Base-by-base conservation (phyloP, 2,797 vertebrate species). In the Melanotaenia pygmaea region DNA sequence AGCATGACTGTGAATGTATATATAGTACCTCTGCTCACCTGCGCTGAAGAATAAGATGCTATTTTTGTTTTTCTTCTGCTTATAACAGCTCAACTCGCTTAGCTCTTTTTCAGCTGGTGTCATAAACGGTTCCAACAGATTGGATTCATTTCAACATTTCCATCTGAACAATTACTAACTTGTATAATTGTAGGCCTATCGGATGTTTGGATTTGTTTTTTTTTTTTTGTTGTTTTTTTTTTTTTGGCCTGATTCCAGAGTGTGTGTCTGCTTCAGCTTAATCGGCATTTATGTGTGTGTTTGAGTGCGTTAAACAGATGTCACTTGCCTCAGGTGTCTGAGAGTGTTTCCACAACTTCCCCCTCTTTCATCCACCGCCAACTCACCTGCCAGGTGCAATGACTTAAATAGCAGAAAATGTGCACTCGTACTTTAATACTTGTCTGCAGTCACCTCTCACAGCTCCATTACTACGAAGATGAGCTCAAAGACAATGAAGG, bases 311-410 rank as follows among this genome's bases (percentile, higher is more conserved):
- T 80, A 82, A 91, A 72, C 80, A 92, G 86, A 91, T 91, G 79
- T 81, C 83, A 87, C 81, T 89, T 79, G 82, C 91, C 89, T 90
- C 89, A 88, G 86, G 89, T 90, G 80, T 83, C 79, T 82, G 26
- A 77, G 74, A 84, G 87, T 76, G 76, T 87, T 91, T 90, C 81
- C 82, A 88, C 86, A 74, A 82, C 86, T 90, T 91, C 82, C 86
- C 86, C 79, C 74, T 79, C 89, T 90, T 93, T 92, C 84, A 92
- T 92, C 90, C 79, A 56, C 64, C 57, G 77, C 85, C 85, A 90
- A 86, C 87, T 92, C 89, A 93, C 91, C 92, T 93, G 89, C 91
- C 89, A 91, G 88, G 87, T 91, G 86, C 87, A 78, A 79, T 82
- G 84, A 88, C 87, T 91, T 86, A 89, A 89, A 87, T 77, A 88